Percentiles rank a stretch among this genome's conserved stretches.
Conservation (phyloP, 2,113 vertebrate genomes). For the Oxygymnocypris stewartii region DNA sequence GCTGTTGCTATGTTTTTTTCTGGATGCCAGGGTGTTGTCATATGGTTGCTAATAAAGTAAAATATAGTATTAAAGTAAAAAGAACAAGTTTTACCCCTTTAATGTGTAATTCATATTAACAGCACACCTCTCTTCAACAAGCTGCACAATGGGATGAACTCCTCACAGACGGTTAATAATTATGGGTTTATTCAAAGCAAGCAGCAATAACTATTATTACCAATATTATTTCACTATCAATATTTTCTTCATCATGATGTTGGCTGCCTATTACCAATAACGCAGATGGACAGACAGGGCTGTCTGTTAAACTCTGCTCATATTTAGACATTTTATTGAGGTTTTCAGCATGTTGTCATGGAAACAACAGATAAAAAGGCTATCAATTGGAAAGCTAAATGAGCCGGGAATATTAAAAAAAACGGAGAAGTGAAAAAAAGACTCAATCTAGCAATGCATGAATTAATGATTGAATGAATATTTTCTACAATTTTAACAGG, state of each 20-base stretch:
- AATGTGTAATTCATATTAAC: neutral
- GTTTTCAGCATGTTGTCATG: slow-evolving; percentile 70
- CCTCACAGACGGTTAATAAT: neutral
- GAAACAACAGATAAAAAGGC: slow-evolving; percentile 74
- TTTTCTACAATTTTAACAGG: neutral
- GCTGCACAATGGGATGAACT: neutral
- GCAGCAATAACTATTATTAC: neutral
- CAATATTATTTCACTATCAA: neutral
- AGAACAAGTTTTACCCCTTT: neutral
- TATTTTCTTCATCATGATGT: slow-evolving; percentile 6
- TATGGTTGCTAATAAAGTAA: neutral
- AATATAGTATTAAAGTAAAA: neutral
- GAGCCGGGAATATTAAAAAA: slow-evolving; percentile 44
- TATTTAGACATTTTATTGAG: slow-evolving; percentile 66
- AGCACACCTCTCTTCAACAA: neutral
- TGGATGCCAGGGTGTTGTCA: neutral
- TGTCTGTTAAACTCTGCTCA: slow-evolving; percentile 62
- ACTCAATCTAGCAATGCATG: neutral
- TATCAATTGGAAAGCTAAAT: slow-evolving; percentile 64
- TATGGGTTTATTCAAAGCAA: neutral
- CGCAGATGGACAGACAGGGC: slow-evolving; percentile 9
- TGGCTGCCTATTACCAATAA: neutral
- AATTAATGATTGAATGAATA: slow-evolving; percentile 2
- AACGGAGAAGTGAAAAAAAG: neutral
- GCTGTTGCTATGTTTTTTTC: neutral